Base-by-base conservation (phyloP, 2,797 vertebrate genomes). In the Chelidonichthys spinosus region DNA sequence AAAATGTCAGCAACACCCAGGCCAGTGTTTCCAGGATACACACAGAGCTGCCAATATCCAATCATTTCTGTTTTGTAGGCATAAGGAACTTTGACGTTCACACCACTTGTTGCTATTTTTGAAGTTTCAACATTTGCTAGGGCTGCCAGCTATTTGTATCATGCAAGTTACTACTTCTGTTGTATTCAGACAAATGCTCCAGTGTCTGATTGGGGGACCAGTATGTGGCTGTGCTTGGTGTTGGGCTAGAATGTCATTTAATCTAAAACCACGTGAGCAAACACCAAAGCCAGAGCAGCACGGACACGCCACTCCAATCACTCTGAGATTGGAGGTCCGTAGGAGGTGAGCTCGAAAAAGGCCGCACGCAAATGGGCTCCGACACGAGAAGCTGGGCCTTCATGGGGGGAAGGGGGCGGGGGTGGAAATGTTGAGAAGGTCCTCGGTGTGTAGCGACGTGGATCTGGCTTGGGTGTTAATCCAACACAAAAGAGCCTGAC, bases 391-490 rank as follows among this genome's bases (percentile, higher is more conserved):
- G 79, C 80, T 74, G 81, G 61, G 43, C 56, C 72, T 69, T 74
- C 61, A 58, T 14, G 47, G 50, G 55, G 62, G 59, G 68, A 64
- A 55, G 64, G 49, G 44, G 53, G 53, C n/a, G n/a, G n/a, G n/a
- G n/a, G n/a, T n/a, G n/a, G n/a, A n/a, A 66, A 63, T 62, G 67
- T 52, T 25, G 59, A 61, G 56, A 56, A 59, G 63, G 39, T 69
- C 63, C 54, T 65, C 32, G 32, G 64, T 59, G 66, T 76, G 73
- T 67, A 62, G 79, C 39, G 33, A 52, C 6, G 59, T 71, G 76
- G 73, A 78, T 87, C 69, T 18, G 60, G 60, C 68, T 74, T 67
- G 46, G 25, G 67, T 54, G 67, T 63, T 85, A 84, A 85, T 87
- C 79, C 69, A 69, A 78, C 32, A 77, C 72, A 84, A 87, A 86